Conservation (phyloP, 2,113 vertebrate genomes). For the Bostrychus sinensis region DNA sequence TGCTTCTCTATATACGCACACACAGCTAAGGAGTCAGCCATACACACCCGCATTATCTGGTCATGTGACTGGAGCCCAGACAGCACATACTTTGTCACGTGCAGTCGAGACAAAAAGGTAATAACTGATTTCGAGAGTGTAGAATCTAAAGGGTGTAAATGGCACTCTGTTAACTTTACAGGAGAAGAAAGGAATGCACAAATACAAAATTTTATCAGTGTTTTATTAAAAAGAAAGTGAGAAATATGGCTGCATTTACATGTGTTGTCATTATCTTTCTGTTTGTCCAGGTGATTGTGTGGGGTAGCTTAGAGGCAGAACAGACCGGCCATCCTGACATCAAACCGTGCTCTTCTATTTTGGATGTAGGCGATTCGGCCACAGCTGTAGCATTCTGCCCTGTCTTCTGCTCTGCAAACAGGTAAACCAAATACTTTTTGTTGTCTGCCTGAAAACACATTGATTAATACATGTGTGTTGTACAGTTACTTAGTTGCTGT, state of each 20-base stretch:
- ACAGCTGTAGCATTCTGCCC: conserved; percentile 88
- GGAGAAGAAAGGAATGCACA: too few relatives aligned
- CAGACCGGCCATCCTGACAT: conserved; percentile 53
- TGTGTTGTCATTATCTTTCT: conserved; percentile 16
- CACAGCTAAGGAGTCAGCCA: conserved; percentile 87
- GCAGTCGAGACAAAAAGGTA: conserved; percentile 97
- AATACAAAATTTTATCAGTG: too few relatives aligned
- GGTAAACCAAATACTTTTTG: conserved; percentile 72
- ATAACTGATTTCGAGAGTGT: not conserved
- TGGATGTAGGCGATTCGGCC: conserved; percentile 90
- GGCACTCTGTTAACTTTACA: too few relatives aligned
- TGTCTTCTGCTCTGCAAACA: conserved; percentile 72
- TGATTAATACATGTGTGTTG: not conserved
- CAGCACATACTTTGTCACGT: conserved; percentile 91
- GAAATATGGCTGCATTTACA: not conserved
- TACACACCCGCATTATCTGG: conserved; percentile 96
- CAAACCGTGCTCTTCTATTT: conserved; percentile 84
- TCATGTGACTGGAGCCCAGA: conserved; percentile 97
- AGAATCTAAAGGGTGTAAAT: not conserved
- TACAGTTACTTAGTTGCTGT: conserved; percentile 87
- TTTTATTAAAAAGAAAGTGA: too few relatives aligned
- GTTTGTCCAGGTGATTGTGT: conserved; percentile 86
- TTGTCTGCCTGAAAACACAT: not conserved
- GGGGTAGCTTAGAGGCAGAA: conserved; percentile 79
- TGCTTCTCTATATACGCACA: conserved; percentile 83